A percentile compares a stretch with the other conserved stretches of the same genome.
Conservation (phyloP, 2,888 invertebrate genomes). For the Watsonalla cultraria region DNA sequence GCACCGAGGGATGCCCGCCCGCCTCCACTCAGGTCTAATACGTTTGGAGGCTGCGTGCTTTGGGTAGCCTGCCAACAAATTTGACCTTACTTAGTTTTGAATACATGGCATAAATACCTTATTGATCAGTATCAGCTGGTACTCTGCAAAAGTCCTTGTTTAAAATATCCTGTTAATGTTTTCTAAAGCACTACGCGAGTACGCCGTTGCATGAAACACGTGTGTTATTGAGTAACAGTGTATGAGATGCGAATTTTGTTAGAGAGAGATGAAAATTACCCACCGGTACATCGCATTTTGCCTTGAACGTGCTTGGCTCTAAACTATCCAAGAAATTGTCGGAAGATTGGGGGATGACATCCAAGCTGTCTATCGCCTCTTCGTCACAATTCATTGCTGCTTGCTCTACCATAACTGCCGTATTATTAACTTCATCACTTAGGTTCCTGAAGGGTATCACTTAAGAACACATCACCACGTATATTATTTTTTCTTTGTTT, state of each 20-base stretch:
- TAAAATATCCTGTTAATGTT: no score
- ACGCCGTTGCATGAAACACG: no score
- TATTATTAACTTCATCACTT: neutral
- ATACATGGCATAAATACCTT: neutral
- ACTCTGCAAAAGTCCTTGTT: no score
- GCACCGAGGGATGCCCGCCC: slow-evolving; percentile 52
- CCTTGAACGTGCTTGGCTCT: slow-evolving; percentile 53
- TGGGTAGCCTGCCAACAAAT: slow-evolving; percentile 53
- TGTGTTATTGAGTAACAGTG: no score
- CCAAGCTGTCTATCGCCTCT: slow-evolving; percentile 61
- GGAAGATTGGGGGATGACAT: slow-evolving; percentile 47
- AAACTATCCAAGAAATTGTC: slow-evolving; percentile 66
- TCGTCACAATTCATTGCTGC: slow-evolving; percentile 56
- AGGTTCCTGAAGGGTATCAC: slow-evolving; percentile 9
- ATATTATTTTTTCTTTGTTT: slow-evolving; percentile 24
- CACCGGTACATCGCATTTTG: slow-evolving; percentile 50
- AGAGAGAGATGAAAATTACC: slow-evolving; percentile 22
- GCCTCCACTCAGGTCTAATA: slow-evolving; percentile 63
- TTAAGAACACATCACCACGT: slow-evolving; percentile 17
- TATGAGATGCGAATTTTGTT: no score
- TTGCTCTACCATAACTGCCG: slow-evolving; percentile 55
- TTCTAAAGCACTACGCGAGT: no score
- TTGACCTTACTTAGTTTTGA: slow-evolving; percentile 7
- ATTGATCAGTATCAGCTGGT: no score
- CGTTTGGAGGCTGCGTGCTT: slow-evolving; percentile 68